Evolutionary conservation across 2,888 invertebrate species (phyloP).

Genomic region (Sminthurinus aureus): DNA sequence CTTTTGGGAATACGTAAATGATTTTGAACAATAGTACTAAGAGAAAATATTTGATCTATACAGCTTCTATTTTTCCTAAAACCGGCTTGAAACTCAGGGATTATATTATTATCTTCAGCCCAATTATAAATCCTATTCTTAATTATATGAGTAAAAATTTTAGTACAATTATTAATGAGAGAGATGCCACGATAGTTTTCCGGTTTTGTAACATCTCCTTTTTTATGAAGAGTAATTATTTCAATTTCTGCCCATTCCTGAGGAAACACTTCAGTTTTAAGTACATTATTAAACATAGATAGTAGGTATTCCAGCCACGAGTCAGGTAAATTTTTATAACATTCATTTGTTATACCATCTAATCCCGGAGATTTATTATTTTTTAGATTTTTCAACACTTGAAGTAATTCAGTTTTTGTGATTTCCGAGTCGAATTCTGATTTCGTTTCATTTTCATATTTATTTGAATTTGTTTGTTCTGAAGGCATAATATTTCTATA

Average conservation of each 20-base stretch:
- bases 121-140: constrained; percentile 45
- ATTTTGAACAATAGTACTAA: constrained; percentile 45
- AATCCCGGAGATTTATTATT: constrained; percentile 3
- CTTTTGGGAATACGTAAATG: constrained; percentile 38
- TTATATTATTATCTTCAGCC: constrained; percentile 48
- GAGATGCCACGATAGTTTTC: constrained; percentile 50
- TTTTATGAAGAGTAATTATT: constrained; percentile 51
- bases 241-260: constrained; percentile 41
- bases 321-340: background rate
- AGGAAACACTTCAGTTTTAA: background rate
- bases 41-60: constrained; percentile 55
- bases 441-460: background rate
- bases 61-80: constrained; percentile 52
- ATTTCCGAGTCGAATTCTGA: background rate
- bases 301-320: background rate
- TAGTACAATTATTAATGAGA: constrained; percentile 46
- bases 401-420: background rate
- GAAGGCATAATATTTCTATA: background rate
- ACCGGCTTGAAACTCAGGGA: constrained; percentile 58
- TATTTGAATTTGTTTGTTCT: background rate
- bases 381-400: background rate
- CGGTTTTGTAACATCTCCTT: constrained; percentile 45
- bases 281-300: background rate
- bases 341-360: constrained; percentile 11
- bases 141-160: constrained; percentile 52